Evolutionary conservation across 2,113 vertebrate genomes (phyloP).

Genomic region (Dissostichus mawsoni): DNA sequence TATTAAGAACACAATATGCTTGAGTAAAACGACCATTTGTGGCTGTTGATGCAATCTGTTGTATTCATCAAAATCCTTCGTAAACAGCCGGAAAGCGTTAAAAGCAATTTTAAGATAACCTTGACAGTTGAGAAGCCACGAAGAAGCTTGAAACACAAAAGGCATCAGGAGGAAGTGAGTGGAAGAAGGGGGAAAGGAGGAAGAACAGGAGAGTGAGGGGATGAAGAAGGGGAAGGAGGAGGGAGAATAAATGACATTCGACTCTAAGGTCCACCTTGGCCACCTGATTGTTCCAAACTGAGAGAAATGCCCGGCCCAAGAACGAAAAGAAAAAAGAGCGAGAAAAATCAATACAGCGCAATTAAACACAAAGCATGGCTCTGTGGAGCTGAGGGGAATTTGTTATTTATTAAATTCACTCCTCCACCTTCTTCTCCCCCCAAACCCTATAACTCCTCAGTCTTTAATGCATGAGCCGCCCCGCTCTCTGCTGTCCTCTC

Average conservation of each 20-base stretch:
- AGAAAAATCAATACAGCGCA: conserved; percentile 84
- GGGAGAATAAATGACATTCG: conserved; percentile 71
- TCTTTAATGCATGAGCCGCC: conserved; percentile 71
- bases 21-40: conserved; percentile 16
- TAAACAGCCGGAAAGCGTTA: conserved; percentile 30
- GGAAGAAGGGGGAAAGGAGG: conserved; percentile 2
- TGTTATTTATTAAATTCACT: conserved; percentile 84
- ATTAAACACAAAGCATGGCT: conserved; percentile 84
- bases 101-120: conserved; percentile 59
- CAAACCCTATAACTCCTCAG: conserved; percentile 63
- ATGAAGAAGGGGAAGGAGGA: conserved; percentile 1
- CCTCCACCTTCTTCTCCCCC: conserved; percentile 56
- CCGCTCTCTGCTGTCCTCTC: conserved; percentile 56
- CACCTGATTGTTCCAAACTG: conserved; percentile 84
- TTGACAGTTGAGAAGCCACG: conserved; percentile 32
- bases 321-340: conserved; percentile 65
- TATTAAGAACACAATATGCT: conserved; percentile 21
- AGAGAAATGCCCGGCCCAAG: conserved; percentile 69
- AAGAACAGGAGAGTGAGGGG: conserved; percentile 1
- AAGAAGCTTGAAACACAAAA: conserved; percentile 45
- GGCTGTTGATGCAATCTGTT: conserved; percentile 24
- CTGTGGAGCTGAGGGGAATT: conserved; percentile 76
- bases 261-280: conserved; percentile 74
- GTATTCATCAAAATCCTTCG: conserved; percentile 34
- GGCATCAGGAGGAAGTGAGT: conserved; percentile 18